phyloP scores from a whole-genome alignment of 2,113 vertebrate species.

The Pithys albifrons region DNA sequence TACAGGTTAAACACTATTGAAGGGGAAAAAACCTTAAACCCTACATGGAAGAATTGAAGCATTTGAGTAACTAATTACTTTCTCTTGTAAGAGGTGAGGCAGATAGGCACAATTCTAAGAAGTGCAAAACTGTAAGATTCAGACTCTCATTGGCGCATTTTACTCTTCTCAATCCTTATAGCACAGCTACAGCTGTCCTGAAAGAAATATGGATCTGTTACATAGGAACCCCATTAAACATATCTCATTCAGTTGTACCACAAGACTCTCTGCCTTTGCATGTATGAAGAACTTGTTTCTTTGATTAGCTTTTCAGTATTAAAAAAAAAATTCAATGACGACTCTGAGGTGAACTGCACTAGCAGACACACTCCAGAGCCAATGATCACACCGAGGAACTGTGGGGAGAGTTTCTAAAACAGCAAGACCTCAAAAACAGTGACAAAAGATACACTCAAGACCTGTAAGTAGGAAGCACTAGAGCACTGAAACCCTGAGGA shows the following conservation, averaged over 20 bases:
- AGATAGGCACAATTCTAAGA: accelerated
- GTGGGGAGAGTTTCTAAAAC: not conserved
- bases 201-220: not conserved
- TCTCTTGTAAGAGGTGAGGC: not conserved
- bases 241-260: not conserved
- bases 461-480: not conserved
- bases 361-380: not conserved
- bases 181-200: not conserved
- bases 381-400: not conserved
- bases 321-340: not conserved
- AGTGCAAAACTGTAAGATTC: not conserved
- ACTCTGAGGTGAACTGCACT: not conserved
- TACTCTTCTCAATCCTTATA: not conserved
- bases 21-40: not conserved
- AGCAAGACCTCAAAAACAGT: not conserved
- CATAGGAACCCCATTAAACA: not conserved
- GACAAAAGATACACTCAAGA: not conserved
- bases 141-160: not conserved
- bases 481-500: not conserved
- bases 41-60: not conserved
- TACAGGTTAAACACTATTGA: not conserved
- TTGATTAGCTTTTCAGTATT: not conserved
- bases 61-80: not conserved
- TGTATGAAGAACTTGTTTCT: not conserved
- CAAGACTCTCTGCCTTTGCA: not conserved